phyloP scores from a whole-genome alignment of 2,888 invertebrate species.

The Dusona sp. region DNA sequence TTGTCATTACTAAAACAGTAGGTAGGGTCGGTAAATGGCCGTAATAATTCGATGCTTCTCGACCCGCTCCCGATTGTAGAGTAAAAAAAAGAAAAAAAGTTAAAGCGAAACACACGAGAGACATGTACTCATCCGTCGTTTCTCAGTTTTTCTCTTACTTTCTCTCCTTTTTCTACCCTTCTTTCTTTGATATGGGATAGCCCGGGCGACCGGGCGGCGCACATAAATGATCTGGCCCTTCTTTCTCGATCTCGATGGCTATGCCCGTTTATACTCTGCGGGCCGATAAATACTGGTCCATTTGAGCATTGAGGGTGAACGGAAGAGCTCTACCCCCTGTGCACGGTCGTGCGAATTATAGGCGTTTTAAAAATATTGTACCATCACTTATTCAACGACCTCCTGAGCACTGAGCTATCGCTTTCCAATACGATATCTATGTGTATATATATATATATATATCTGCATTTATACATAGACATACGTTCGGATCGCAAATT shows the following conservation, averaged over 20 bases:
- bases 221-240: constrained; percentile 83
- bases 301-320: constrained; percentile 74
- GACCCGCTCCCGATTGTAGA: constrained; percentile 80
- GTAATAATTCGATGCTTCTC: constrained; percentile 79
- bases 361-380: constrained; percentile 85
- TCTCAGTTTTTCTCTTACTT: constrained; percentile 37
- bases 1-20: constrained; percentile 83
- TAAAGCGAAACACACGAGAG: constrained; percentile 58
- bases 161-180: constrained; percentile 42
- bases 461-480: neutral
- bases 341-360: constrained; percentile 81
- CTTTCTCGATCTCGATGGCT: constrained; percentile 75
- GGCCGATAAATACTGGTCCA: constrained; percentile 84
- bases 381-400: constrained; percentile 83
- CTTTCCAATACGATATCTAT: constrained; percentile 82
- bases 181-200: constrained; percentile 37
- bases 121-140: constrained; percentile 54
- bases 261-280: constrained; percentile 81
- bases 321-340: constrained; percentile 41
- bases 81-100: constrained; percentile 74
- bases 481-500: constrained; percentile 79
- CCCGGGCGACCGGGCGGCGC: constrained; percentile 64
- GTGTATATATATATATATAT: neutral
- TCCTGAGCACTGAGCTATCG: constrained; percentile 81
- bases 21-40: constrained; percentile 80